Evolutionary conservation across 1,140 invertebrate genomes (phyloP), one percentile per base, ranked within the genome.

Genomic region (Grapholita molesta): DNA sequence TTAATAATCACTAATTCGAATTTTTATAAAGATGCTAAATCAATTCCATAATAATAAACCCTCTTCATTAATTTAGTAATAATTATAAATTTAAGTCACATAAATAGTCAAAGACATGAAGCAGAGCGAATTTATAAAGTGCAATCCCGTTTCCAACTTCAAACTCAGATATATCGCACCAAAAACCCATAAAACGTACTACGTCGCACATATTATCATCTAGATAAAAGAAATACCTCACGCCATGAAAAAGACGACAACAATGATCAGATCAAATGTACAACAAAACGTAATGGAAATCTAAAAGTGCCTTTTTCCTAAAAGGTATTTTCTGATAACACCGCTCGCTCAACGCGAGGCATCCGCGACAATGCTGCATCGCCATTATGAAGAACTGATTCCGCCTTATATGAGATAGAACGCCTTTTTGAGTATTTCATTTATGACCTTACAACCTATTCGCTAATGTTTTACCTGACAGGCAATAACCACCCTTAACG

Each of bases 341-440:
- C 42, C 66, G 25, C 69, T 66, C 75, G 67, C 33, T 78, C 80
- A 83, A 88, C 82, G 77, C 74, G 71, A 64, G 68, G 66, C 55
- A 70, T 74, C 77, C 78, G 75, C 80, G 75, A 88, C 84, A 88
- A 86, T 83, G 80, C 85, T 78, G 79, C 75, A 76, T 69, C 32
- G 48, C 80, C 83, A 85, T 89, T 89, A 89, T 89, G 81, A 88
- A 80, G 78, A 80, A 86, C 79, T 78, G 77, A 83, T 79, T 82
- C 71, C 69, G 64, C 69, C 71, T 73, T 77, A 74, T 79, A 78
- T 75, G 74, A 77, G 74, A 74, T 74, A 70, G 66, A 72, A 70
- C 53, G 69, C 61, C 69, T 76, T 76, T 75, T 76, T 70, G 69
- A 76, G 67, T 64, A 66, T 68, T 70, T 71, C 71, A 73, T 76